phyloP scores from a whole-genome alignment of 2,797 vertebrate genomes.

The Carapus acus region DNA sequence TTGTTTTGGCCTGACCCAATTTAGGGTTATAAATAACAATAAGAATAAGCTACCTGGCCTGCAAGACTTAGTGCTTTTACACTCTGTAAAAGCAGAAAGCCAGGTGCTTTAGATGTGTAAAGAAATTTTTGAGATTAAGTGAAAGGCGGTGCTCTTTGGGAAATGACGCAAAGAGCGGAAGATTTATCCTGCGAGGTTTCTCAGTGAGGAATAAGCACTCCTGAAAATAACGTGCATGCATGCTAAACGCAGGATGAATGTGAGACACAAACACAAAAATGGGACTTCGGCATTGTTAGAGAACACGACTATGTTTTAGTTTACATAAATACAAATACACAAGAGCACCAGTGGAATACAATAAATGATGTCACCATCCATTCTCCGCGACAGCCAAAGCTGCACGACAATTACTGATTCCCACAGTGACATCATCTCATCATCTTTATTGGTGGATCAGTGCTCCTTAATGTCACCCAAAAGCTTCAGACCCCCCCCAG shows the following conservation, averaged over 20 bases:
- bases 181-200: constrained; percentile 13
- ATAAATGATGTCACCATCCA: too few species aligned
- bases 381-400: too few species aligned
- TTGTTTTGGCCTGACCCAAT: constrained; percentile 69
- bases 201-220: constrained; percentile 9
- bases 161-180: neutral
- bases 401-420: too few species aligned
- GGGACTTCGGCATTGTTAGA: constrained; percentile 79
- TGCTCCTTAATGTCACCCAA: too few species aligned
- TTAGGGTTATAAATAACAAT: constrained; percentile 69
- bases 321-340: neutral
- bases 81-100: constrained; percentile 42
- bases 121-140: constrained; percentile 26
- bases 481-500: too few species aligned
- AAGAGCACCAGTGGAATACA: constrained; percentile 11
- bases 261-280: neutral
- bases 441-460: too few species aligned
- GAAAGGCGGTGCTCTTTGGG: constrained; percentile 3
- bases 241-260: neutral
- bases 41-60: constrained; percentile 52
- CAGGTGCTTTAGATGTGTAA: constrained; percentile 40
- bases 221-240: too few species aligned
- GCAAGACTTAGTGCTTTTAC: constrained; percentile 33
- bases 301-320: constrained; percentile 10
- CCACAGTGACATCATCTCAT: too few species aligned